Base-by-base conservation (phyloP, 2,888 invertebrate species). In the Heliconius cydno region DNA sequence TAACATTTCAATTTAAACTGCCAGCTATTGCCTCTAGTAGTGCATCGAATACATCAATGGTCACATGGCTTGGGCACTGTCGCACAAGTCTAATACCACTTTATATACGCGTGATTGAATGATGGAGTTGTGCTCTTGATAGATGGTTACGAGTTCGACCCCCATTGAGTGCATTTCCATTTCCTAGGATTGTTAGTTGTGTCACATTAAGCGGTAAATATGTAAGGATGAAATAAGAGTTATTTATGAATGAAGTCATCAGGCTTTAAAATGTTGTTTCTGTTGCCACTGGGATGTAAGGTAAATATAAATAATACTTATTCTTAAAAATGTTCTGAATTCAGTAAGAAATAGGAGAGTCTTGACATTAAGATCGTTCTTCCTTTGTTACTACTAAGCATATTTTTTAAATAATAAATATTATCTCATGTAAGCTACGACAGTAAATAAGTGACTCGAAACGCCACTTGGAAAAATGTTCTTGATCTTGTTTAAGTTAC, bases 121-220 rank as follows among this genome's bases (percentile, higher is more conserved):
- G 75, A 66, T 66, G 66, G 28, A 65, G 13, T 38, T 12, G 63
- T 28, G 28, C 30, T 72, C 52, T 72, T 72, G 72, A 72, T 72
- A 72, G 57, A 72, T 72, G 72, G 28, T 52, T 72, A 60, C 38
- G 2, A 60, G 73, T 73, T 60, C 60, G 38, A 73, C 73, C 60
- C 15, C 73, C 60, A 38, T 38, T 60, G n/a, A 38, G 73, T n/a
- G 60, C 34, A 73, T 73, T 73, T 73, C 15, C 25, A 73, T 73
- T 73, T 73, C 60, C 34, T 73, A 73, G 34, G 34, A 60, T 73
- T 73, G 72, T 34, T 71, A 71, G 30, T 12, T 12, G 13, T 38
- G 22, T 67, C 30, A 68, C 5, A 38, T 68, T 38, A 19, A 38
- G 38, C 34, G 12, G n/a, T 41, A n/a, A 68, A 12, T 38, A 13